Evolutionary conservation across 2,113 vertebrate species (phyloP), one percentile per base, ranked within the genome.

Genomic region (Petroica traversi): DNA sequence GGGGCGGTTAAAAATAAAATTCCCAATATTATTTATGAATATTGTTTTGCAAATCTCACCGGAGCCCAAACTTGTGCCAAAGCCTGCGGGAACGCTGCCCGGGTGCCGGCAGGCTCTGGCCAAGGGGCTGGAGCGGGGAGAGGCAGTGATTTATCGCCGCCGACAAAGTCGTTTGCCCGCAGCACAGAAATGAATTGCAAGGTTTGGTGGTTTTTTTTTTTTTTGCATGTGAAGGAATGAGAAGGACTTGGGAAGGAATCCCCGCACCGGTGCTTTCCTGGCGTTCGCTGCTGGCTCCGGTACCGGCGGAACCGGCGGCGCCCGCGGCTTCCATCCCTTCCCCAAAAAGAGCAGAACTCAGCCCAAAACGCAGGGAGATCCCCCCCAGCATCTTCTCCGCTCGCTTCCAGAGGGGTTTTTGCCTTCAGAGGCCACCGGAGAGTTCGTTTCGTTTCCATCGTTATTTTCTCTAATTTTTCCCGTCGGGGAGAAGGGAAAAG

Each of bases 41-140:
- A 94, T 91, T 95, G 77, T 94, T 95, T 94, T 92, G 82, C 87
- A 54, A 71, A 95, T 83, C 92, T 89, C 82, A 45, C 78, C 59
- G 75, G 55, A 73, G 86, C 9, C 11, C 7, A 51, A 76, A 86
- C 87, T 88, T 52, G 67, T 79, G 66, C 85, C 57, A 91, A 79
- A 86, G 83, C 43, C 83, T 23, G 49, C 25, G 83, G 94, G 94
- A 95, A 79, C 14, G 3, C 55, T 81, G 89, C 90, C 93, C 89
- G 68, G 74, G 49, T 52, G 68, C 38, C 76, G 91, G n/a, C 88
- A 75, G 66, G 40, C 71, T 36, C 79, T 55, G 83, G 72, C 85
- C 89, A 48, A 83, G 76, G 89, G 79, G 84, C 76, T 67, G 24
- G 40, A 61, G 74, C 14, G 11, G 49, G 66, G 74, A 23, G 0